These are phyloP conservation scores for Melikaiella ostensackeni DNA, from an alignment of 2,888 invertebrate genomes.

Conservation along the genomic window DNA sequence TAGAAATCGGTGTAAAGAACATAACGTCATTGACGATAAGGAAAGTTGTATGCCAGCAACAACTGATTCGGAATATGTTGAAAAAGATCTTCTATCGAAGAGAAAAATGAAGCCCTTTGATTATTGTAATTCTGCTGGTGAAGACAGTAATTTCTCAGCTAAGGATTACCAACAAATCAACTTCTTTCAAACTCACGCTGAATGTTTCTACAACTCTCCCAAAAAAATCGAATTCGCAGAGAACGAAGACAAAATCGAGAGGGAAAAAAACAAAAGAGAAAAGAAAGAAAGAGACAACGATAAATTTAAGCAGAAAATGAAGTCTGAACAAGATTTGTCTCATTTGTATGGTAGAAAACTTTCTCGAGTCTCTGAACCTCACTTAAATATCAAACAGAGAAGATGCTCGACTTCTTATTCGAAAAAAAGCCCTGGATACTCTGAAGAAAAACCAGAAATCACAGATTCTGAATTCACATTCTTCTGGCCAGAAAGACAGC, in stretches of 20 bases:
- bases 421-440: conserved; percentile 54
- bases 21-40: conserved; percentile 10
- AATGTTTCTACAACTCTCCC: neutral
- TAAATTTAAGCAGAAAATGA: conserved; percentile 52
- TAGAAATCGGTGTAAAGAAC: conserved; percentile 15
- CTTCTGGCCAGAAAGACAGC: conserved; percentile 45
- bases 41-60: conserved; percentile 27
- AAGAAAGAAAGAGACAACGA: conserved; percentile 16
- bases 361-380: conserved; percentile 57
- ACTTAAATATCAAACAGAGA: conserved; percentile 49
- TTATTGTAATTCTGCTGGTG: conserved; percentile 19
- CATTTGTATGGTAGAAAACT: conserved; percentile 47
- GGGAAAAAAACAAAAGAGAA: conserved; percentile 20
- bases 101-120: neutral
- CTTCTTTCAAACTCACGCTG: conserved; percentile 27
- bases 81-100: neutral
- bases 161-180: conserved; percentile 35
- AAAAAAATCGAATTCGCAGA: neutral
- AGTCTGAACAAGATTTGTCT: conserved; percentile 56
- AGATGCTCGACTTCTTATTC: conserved; percentile 45
- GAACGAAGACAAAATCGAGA: conserved; percentile 8
- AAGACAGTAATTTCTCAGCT: conserved; percentile 5
- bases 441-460: conserved; percentile 54
- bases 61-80: conserved; percentile 34
- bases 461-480: conserved; percentile 56